These are phyloP conservation scores for Synergus gifuensis DNA, from an alignment of 2,888 invertebrate genomes.

Conservation along the genomic window DNA sequence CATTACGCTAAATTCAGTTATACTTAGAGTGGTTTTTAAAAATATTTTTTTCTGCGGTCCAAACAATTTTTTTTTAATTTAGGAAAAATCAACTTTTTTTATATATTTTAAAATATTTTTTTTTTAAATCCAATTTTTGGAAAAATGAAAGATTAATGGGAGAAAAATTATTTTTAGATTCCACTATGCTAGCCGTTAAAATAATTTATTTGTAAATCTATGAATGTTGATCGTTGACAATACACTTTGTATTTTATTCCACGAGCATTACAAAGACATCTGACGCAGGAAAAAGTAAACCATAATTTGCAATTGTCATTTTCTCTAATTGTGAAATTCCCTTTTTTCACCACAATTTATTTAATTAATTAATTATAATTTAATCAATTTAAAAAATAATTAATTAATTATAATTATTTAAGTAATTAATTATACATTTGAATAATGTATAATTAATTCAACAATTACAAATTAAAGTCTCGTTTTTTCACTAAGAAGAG, in stretches of 20 bases:
- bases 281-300: conserved; percentile 18
- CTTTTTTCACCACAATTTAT: neutral
- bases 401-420: conserved; percentile 10
- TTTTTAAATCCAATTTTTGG: neutral
- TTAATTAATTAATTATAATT: neutral
- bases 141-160: neutral
- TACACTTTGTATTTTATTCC: conserved; percentile 26
- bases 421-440: conserved; percentile 10
- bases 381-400: neutral
- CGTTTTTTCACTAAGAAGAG: conserved; percentile 18
- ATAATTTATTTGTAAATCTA: conserved; percentile 48
- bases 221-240: conserved; percentile 48
- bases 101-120: neutral
- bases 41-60: neutral
- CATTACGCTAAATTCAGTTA: conserved; percentile 48
- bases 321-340: neutral
- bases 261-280: conserved; percentile 18
- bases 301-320: neutral
- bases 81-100: neutral
- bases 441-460: conserved; percentile 43
- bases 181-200: conserved; percentile 15
- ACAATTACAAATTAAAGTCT: neutral
- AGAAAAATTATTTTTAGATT: neutral
- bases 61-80: neutral
- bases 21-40: neutral